Conservation (phyloP, 2,888 invertebrate species). For the Elmis aenea region DNA sequence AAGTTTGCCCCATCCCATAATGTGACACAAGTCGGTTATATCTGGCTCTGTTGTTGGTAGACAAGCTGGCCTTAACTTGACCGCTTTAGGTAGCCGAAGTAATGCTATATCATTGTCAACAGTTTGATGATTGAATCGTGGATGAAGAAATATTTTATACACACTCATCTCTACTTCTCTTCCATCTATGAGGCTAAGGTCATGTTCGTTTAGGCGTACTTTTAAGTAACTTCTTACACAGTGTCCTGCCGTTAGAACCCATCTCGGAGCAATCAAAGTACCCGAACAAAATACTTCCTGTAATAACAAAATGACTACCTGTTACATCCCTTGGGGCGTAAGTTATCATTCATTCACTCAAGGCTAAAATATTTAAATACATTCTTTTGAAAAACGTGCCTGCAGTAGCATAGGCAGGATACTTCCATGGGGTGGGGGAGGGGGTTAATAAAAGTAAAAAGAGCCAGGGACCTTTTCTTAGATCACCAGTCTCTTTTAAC, state of each 20-base stretch:
- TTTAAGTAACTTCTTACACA: conserved; percentile 73
- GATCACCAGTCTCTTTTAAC: too few species aligned
- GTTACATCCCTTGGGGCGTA: too few species aligned
- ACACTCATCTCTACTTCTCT: conserved; percentile 75
- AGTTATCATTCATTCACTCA: too few species aligned
- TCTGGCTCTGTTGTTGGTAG: conserved; percentile 67
- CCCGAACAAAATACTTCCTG: conserved; percentile 89
- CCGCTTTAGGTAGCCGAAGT: conserved; percentile 56
- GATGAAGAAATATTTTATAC: conserved; percentile 72
- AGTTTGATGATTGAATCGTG: conserved; percentile 79
- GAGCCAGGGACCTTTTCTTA: too few species aligned
- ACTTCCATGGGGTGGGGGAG: too few species aligned
- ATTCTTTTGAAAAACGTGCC: too few species aligned
- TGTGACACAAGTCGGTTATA: conserved; percentile 68
- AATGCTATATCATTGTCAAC: conserved; percentile 92
- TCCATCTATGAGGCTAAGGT: conserved; percentile 67
- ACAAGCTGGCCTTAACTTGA: conserved; percentile 57
- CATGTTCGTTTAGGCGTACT: conserved; percentile 82
- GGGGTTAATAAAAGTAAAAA: too few species aligned
- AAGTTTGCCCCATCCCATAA: conserved; percentile 91
- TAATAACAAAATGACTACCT: too few species aligned
- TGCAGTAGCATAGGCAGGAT: too few species aligned
- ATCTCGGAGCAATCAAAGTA: conserved; percentile 72
- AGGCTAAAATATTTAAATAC: too few species aligned
- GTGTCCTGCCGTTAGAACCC: conserved; percentile 86